Percentiles rank a stretch among this genome's conserved stretches.
Evolutionary conservation across 2,113 vertebrate species (phyloP).

Genomic region (Mus pahari): DNA sequence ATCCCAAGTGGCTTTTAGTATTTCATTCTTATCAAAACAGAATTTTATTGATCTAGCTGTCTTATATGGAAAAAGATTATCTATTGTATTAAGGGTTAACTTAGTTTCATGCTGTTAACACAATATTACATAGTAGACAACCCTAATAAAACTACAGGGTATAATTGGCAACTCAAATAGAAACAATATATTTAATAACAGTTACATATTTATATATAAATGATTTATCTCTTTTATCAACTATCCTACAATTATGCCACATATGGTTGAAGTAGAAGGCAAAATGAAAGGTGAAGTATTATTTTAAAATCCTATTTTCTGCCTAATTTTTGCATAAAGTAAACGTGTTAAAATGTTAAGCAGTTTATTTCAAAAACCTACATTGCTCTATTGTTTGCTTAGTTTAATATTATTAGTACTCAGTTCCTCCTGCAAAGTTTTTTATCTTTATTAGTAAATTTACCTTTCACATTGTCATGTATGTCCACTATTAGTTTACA

Average conservation of each 20-base stretch:
- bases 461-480: not conserved
- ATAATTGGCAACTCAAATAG: not conserved
- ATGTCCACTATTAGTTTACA: not conserved
- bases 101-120: not conserved
- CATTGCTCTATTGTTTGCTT: not conserved
- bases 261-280: not conserved
- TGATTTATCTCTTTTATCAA: not conserved
- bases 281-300: rapidly evolving
- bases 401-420: not conserved
- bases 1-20: not conserved
- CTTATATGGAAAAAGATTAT: not conserved
- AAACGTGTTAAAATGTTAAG: not conserved
- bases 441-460: not conserved
- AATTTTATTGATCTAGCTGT: not conserved
- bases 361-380: not conserved
- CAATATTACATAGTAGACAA: not conserved
- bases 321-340: not conserved
- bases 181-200: not conserved
- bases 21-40: slow-evolving; percentile 23
- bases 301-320: not conserved
- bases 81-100: not conserved
- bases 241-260: not conserved
- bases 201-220: not conserved
- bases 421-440: not conserved
- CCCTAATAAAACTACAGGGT: not conserved